Conservation (phyloP, 2,113 vertebrate genomes). For the Sinocyclocheilus anophthalmus region DNA sequence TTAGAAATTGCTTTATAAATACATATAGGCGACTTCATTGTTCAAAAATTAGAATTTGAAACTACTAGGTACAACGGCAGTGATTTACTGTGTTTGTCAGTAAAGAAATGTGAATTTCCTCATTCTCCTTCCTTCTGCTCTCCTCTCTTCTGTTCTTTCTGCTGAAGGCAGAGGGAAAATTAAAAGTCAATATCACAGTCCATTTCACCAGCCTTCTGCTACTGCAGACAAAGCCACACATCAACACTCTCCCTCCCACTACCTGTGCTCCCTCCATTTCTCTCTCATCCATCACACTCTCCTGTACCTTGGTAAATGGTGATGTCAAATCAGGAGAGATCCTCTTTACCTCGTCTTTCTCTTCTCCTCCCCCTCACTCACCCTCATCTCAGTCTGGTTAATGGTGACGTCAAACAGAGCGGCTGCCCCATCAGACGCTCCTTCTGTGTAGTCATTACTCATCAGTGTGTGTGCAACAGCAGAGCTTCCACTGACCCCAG, state of each 20-base stretch:
- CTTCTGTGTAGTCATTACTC: constrained; percentile 24
- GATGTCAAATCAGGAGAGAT: constrained; percentile 41
- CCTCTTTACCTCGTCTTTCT: constrained; percentile 20
- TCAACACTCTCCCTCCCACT: constrained; percentile 14
- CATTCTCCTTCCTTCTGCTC: background rate
- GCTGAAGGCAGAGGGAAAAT: constrained; percentile 50
- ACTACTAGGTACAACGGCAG: background rate
- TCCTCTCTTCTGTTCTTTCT: constrained; percentile 19
- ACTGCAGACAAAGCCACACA: constrained; percentile 44
- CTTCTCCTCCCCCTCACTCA: background rate
- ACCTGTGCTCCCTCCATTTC: constrained; percentile 6
- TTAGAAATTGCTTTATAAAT: background rate
- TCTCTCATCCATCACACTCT: constrained; percentile 29
- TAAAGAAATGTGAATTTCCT: background rate
- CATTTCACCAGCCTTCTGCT: constrained; percentile 54
- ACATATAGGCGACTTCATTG: background rate
- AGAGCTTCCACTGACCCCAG: background rate
- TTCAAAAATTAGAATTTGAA: background rate
- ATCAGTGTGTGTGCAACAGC: background rate
- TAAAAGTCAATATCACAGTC: constrained; percentile 58
- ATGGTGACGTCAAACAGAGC: constrained; percentile 28
- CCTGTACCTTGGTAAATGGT: constrained; percentile 31
- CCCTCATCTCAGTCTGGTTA: constrained; percentile 13
- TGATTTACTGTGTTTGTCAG: background rate
- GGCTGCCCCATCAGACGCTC: constrained; percentile 1